Base-by-base conservation (phyloP, 2,888 invertebrate species). In the Leucania comma region DNA sequence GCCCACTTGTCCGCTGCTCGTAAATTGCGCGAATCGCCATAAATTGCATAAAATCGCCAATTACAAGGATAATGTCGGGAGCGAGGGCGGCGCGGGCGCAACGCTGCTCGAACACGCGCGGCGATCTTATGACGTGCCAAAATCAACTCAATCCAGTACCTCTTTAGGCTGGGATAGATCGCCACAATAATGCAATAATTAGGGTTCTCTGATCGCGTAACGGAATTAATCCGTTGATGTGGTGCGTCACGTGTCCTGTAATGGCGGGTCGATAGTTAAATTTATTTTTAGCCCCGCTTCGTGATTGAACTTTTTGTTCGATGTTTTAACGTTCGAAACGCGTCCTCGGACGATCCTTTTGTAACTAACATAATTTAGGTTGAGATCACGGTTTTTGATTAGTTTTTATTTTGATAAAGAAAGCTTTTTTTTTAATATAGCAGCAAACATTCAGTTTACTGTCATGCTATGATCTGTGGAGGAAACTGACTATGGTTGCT, bases 31-130 rank as follows among this genome's bases (percentile, higher is more conserved):
- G 91, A 91, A 93, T 94, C 92, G 93, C 93, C 93, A 95, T 95
- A 95, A 95, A 95, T 95, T 95, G 93, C 92, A 91, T 92, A 91
- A 95, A 95, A 94, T 95, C 94, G 87, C 93, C 93, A 94, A 94
- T 95, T 94, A 95, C 92, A 92, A 91, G 91, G 91, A 92, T 92
- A 93, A 93, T 93, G 93, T 92, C 90, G 88, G 91, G 91, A 90
- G 91, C 88, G 78, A 72, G 72, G 85, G 68, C 80, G 69, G 81
- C 86, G 84, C 88, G 71, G 85, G 83, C 89, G 87, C 87, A 83
- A 72, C 66, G 83, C 82, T 80, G 60, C 51, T 68, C 62, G 66
- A 79, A 83, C 82, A 80, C 71, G 77, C 83, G 76, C 81, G 59
- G 53, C 71, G 66, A 59, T 74, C 76, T 88, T 88, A 90, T 76